Evolutionary conservation across 23 tunicate species (phyloP).

Genomic region (Oikopleura vanhoeffeni): DNA sequence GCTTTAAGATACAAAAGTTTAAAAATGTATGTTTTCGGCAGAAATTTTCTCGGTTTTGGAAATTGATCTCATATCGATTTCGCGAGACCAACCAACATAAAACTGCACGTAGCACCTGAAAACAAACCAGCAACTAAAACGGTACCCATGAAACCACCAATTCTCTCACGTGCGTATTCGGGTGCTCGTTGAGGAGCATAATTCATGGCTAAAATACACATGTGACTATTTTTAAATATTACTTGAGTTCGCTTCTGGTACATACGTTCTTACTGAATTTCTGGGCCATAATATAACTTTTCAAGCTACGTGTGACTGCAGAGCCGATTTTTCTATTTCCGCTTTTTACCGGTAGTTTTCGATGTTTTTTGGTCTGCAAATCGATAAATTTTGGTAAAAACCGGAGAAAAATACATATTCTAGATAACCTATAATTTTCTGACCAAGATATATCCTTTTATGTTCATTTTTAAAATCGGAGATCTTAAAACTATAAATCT

Average conservation of each 20-base stretch:
- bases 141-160: slow-evolving; percentile 3
- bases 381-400: background rate
- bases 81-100: background rate
- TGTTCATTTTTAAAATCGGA: too few relatives aligned
- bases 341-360: background rate
- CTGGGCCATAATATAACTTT: background rate
- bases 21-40: too few relatives aligned
- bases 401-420: background rate
- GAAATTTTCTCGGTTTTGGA: too few relatives aligned
- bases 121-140: slow-evolving; percentile 3
- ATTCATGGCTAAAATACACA: background rate
- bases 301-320: background rate
- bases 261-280: too few relatives aligned
- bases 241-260: too few relatives aligned
- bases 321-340: too few relatives aligned
- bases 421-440: too few relatives aligned
- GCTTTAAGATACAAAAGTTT: too few relatives aligned
- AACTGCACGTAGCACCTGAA: background rate
- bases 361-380: background rate
- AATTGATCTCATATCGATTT: background rate
- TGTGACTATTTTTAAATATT: too few relatives aligned
- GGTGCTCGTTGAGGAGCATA: slow-evolving; percentile 6
- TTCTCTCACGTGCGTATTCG: background rate
- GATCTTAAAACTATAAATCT: background rate
- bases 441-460: too few relatives aligned